Evolutionary conservation across 2,888 invertebrate genomes (phyloP).

Genomic region (Leptinotarsa juncta): DNA sequence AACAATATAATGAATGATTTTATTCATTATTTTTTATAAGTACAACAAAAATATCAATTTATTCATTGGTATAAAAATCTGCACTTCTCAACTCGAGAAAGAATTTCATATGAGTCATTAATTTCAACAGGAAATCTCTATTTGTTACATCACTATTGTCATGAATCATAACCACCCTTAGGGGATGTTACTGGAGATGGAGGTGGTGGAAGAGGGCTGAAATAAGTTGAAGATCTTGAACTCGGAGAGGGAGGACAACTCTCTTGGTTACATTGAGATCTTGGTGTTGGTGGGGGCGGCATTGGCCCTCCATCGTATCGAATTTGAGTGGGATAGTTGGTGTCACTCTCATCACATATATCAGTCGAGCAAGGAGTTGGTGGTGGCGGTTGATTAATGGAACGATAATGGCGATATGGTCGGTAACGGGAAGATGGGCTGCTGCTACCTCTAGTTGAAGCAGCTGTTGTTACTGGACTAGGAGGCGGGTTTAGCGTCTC

Average conservation of each 20-base stretch:
- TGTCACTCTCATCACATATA: constrained; percentile 90
- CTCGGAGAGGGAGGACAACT: constrained; percentile 77
- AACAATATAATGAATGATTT: neutral
- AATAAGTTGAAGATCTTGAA: constrained; percentile 82
- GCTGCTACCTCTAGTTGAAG: constrained; percentile 66
- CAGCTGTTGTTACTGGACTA: constrained; percentile 84
- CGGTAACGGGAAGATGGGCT: constrained; percentile 72
- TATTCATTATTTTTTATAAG: too few species aligned
- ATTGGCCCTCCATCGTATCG: constrained; percentile 77
- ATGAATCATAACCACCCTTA: constrained; percentile 66
- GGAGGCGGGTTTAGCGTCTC: constrained; percentile 92
- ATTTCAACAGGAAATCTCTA: neutral
- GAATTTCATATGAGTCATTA: neutral
- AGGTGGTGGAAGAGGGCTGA: constrained; percentile 85
- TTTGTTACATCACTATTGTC: constrained; percentile 20
- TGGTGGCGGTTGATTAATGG: constrained; percentile 88
- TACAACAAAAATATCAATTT: neutral
- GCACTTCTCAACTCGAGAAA: neutral
- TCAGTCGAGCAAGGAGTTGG: constrained; percentile 96
- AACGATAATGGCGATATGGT: constrained; percentile 65
- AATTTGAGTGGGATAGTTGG: constrained; percentile 74
- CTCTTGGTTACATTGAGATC: constrained; percentile 80
- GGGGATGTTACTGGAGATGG: constrained; percentile 82
- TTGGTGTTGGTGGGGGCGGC: constrained; percentile 82
- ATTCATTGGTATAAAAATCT: neutral